phyloP scores from a whole-genome alignment of 1,140 invertebrate genomes.

The Hylaeus anthracinus region DNA sequence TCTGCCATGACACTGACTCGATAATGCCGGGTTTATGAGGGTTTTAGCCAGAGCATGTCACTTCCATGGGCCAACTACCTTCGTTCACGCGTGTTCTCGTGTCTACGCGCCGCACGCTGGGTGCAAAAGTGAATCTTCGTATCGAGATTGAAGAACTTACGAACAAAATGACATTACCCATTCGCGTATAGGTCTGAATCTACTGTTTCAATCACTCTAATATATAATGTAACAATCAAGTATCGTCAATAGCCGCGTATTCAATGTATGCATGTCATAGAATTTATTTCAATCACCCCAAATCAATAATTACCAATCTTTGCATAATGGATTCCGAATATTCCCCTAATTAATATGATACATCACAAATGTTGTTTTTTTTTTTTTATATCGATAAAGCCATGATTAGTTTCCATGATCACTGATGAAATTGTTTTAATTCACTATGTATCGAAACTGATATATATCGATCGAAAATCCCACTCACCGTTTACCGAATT shows the following conservation, averaged over 20 bases:
- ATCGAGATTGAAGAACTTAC: too few species aligned
- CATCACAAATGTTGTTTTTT: neutral
- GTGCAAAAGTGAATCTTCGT: neutral
- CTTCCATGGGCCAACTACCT: slow-evolving; percentile 61
- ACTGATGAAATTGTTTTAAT: neutral
- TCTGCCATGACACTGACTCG: slow-evolving; percentile 69
- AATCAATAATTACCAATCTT: neutral
- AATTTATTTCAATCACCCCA: too few species aligned
- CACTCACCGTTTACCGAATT: too few species aligned
- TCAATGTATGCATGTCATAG: neutral
- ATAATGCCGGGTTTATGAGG: slow-evolving; percentile 76
- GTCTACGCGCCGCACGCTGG: slow-evolving; percentile 13
- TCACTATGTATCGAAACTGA: too few species aligned
- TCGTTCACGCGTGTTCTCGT: slow-evolving; percentile 49
- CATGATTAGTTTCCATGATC: neutral
- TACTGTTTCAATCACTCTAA: neutral
- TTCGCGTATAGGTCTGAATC: neutral
- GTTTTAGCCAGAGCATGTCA: slow-evolving; percentile 73
- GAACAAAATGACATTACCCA: too few species aligned
- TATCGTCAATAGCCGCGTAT: neutral
- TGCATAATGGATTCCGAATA: neutral
- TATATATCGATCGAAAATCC: too few species aligned
- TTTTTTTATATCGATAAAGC: neutral
- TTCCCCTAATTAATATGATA: neutral
- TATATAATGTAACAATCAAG: neutral